Evolutionary conservation across 2,797 vertebrate genomes (phyloP), one percentile per base, ranked within the genome.

Genomic region (Centroberyx gerrardi): DNA sequence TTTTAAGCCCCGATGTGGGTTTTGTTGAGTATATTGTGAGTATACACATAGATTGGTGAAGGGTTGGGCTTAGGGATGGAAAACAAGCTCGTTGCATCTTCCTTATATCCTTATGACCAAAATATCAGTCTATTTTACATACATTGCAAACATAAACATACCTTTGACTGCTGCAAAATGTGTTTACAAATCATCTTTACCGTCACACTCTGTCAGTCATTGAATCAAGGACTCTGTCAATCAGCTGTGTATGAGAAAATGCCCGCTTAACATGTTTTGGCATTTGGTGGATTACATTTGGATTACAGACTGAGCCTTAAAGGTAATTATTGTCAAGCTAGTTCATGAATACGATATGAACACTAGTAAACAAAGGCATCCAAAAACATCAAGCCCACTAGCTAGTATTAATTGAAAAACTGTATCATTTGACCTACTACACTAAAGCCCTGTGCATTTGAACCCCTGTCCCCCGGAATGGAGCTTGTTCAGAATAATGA

Each of bases 1-100:
- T 70, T 48, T 72, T 88, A 83, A 86, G 13, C 81, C 78, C 83
- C 53, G 18, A 5, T 84, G 87, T 88, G 72, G 70, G 75, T 87
- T 88, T 90, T 83, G 60, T 49, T 59, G 27, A 71, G 58, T 40
- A 60, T 74, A 74, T 79, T 78, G 69, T 64, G 13, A 75, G 40
- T 73, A 74, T 69, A 62, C 51, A 78, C 28, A 67, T 44, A 72
- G 15, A 74, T 82, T 76, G 72, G 33, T 68, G 12, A 67, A 17
- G 49, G 51, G 18, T 36, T 36, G 13, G 8, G 52, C 18, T 12
- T 56, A 63, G 4, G 60, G 31, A 78, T 8, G 17, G 18, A 64
- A 68, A 79, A 77, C 42, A 66, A 29, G 40, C 59, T 44, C 42
- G 4, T 44, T 14, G 14, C 14, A 46, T 44, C 3, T 13, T 15